phyloP scores from a whole-genome alignment of 2,888 invertebrate species.

The Dugesia japonica region DNA sequence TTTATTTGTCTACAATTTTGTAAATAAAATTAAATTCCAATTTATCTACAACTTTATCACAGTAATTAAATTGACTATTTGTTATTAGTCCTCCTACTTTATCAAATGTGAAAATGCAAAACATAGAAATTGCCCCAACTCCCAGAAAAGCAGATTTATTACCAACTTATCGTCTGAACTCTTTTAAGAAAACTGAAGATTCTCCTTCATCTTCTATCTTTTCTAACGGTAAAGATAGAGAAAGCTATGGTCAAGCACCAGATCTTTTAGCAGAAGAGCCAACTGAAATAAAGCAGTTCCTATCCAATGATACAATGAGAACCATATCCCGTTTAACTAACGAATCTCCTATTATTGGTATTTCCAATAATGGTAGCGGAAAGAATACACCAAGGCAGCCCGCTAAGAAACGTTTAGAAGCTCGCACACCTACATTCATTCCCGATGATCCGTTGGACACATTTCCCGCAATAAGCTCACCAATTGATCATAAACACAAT shows the following conservation, averaged over 20 bases:
- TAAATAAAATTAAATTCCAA: not conserved
- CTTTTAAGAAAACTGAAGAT: slow-evolving; percentile 2
- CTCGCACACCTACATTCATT: slow-evolving; percentile 27
- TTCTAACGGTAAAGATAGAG: slow-evolving; percentile 23
- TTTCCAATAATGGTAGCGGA: slow-evolving; percentile 23
- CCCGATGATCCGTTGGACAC: not conserved
- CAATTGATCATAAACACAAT: not conserved
- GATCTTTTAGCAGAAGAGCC: not conserved
- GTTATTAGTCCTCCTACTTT: not conserved
- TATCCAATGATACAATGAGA: not conserved
- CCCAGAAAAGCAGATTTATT: slow-evolving; percentile 3
- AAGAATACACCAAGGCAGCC: slow-evolving; percentile 31
- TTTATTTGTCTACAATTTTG: not conserved
- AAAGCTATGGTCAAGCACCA: not conserved
- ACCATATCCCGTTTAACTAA: not conserved
- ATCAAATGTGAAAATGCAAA: not conserved
- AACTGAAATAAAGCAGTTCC: not conserved
- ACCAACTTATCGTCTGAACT: not conserved
- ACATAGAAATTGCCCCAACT: not conserved
- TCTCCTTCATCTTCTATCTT: slow-evolving; percentile 16
- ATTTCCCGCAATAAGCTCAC: not conserved
- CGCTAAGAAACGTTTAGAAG: slow-evolving; percentile 33
- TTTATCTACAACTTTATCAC: no score
- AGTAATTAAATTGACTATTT: no score
- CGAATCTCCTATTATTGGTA: not conserved